Evolutionary conservation across 2,113 vertebrate genomes (phyloP), one percentile per base, ranked within the genome.

Genomic region (Tenrec ecaudatus): DNA sequence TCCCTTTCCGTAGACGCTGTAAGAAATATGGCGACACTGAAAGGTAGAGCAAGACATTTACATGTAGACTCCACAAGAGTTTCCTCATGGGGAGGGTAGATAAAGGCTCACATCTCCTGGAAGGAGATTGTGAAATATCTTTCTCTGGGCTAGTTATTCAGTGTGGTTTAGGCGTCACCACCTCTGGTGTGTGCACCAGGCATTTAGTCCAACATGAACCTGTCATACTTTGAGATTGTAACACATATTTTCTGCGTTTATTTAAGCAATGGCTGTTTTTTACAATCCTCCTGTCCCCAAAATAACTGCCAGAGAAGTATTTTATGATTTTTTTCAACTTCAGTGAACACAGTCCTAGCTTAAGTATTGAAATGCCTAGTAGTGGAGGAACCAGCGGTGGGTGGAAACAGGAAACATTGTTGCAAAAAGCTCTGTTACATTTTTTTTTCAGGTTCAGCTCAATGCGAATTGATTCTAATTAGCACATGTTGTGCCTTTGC

Each of bases 321-420:
- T 73, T 73, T 25, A 78, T 82, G 57, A 90, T 95, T 96, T 91
- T 47, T 87, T 75, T 33, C 90, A 85, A 90, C 90, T 95, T 95
- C 2, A 1, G 60, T 31, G 80, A 90, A 38, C 53, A 27, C 9
- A 0, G 25, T 69, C 36, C 77, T 83, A 69, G 76, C 82, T 9
- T 73, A 77, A 76, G 91, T 82, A 53, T 10, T 53, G 6, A 86
- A 94, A 89, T 62, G 64, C 64, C 22, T 29, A 43, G 58, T 69
- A 94, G 96, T 36, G 73, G 33, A 71, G 82, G 94, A 91, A 68
- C 95, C 96, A n/a, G 96, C 82, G 91, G 97, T 95, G 96, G 95
- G 97, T 97, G 96, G 98, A 98, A 99, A 99, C 98, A 98, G 99
- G 99, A 99, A 99, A 98, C 98, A 95, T 94, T 92, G 96, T 95